These are phyloP conservation scores for Trissoscelio sp. DNA, from an alignment of 2,888 invertebrate genomes.

Conservation along the genomic window DNA sequence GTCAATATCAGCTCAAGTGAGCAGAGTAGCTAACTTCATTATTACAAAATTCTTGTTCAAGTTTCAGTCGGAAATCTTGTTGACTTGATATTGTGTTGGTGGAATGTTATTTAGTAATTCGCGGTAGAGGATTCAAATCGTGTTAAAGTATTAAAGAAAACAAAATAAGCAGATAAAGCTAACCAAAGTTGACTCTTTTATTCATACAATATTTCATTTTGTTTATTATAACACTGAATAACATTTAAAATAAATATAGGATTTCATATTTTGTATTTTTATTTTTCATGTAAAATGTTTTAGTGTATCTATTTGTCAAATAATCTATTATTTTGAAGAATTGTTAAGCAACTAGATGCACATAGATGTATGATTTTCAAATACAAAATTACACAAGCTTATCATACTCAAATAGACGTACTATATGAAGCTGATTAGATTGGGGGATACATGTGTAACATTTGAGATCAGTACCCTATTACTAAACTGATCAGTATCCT, in stretches of 20 bases:
- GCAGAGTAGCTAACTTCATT: constrained; percentile 12
- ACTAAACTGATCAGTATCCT: constrained; percentile 26
- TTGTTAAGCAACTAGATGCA: too few relatives aligned
- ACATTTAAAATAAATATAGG: too few relatives aligned
- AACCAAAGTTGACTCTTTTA: too few relatives aligned
- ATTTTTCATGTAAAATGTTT: too few relatives aligned
- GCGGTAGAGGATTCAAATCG: not conserved
- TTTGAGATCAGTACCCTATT: constrained; percentile 26
- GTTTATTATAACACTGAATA: too few relatives aligned
- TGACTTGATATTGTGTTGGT: not conserved
- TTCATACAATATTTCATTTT: too few relatives aligned
- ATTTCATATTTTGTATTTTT: too few relatives aligned
- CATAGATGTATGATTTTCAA: constrained; percentile 10
- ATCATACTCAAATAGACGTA: not conserved
- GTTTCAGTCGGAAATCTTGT: constrained; percentile 2
- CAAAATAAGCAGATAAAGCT: too few relatives aligned
- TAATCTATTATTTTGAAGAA: too few relatives aligned
- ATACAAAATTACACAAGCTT: constrained; percentile 4
- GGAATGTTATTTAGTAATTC: constrained; percentile 6
- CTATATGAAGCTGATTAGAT: constrained; percentile 22
- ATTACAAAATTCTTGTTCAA: constrained; percentile 9
- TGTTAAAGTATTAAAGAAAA: not conserved
- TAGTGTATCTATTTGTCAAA: too few relatives aligned
- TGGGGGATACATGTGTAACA: constrained; percentile 29
- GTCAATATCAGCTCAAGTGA: not conserved